phyloP scores from a whole-genome alignment of 2,888 invertebrate genomes.

The Isotomurus palustris region DNA sequence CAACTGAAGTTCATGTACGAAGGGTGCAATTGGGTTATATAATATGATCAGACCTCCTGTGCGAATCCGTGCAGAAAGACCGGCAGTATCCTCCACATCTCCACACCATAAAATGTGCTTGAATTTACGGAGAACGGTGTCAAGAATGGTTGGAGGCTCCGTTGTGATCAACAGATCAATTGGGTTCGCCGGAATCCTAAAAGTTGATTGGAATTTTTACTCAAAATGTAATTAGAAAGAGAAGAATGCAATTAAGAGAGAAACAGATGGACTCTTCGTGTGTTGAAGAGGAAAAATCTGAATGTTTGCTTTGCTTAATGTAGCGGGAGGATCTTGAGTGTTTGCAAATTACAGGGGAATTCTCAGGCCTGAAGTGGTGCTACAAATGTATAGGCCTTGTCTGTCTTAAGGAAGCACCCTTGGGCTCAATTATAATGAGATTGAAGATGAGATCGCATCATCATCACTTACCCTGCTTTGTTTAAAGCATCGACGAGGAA shows the following conservation, averaged over 20 bases:
- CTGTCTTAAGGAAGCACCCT: conserved; percentile 3
- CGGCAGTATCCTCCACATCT: neutral
- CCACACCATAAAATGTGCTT: neutral
- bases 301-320: too few relatives aligned
- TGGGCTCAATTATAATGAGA: conserved; percentile 6
- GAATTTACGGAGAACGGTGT: neutral
- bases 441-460: neutral
- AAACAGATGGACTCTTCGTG: too few relatives aligned
- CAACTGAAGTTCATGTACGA: too few relatives aligned
- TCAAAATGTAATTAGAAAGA: too few relatives aligned
- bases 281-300: too few relatives aligned
- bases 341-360: neutral
- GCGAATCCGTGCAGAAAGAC: neutral
- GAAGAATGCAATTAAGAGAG: too few relatives aligned
- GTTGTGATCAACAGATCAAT: conserved; percentile 21
- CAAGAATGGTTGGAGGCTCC: neutral
- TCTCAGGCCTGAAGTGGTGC: neutral
- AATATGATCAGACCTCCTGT: too few relatives aligned
- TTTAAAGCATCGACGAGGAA: conserved; percentile 8
- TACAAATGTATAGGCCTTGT: neutral
- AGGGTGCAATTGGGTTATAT: too few relatives aligned
- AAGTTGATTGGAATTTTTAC: too few relatives aligned
- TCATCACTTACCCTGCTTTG: conserved; percentile 13
- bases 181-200: conserved; percentile 18
- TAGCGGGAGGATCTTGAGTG: too few relatives aligned